A percentile compares a stretch with the other conserved stretches of the same genome.
phyloP scores from a whole-genome alignment of 2,113 vertebrate genomes.

The Oreochromis tanganicae region DNA sequence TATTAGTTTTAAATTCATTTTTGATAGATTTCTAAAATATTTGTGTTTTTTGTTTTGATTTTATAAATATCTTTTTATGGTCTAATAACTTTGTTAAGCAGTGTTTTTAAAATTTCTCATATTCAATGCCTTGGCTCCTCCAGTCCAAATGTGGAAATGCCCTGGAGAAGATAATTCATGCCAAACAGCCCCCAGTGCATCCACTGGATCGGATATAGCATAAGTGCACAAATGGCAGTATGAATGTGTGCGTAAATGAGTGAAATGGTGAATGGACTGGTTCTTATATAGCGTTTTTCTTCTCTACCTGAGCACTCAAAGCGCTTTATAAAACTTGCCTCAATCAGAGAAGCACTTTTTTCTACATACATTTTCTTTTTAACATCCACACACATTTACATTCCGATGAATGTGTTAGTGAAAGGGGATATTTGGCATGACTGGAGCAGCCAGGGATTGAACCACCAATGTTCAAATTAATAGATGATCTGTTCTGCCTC shows the following conservation, averaged over 20 bases:
- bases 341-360: accelerated
- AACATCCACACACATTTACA: not conserved
- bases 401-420: not conserved
- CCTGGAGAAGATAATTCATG: not conserved
- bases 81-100: not conserved
- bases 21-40: not conserved
- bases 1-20: not conserved
- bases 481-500: not conserved
- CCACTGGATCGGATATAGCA: accelerated
- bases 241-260: not conserved
- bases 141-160: not conserved
- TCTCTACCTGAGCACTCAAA: too few relatives aligned
- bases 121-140: not conserved
- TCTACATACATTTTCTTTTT: not conserved
- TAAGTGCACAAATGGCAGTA: not conserved
- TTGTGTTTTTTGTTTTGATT: not conserved
- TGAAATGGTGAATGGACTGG: not conserved
- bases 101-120: not conserved
- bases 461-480: not conserved
- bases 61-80: not conserved
- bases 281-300: not conserved
- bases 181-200: not conserved
- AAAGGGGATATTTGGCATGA: not conserved
- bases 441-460: not conserved
- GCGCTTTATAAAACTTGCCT: not conserved